Percentiles rank a stretch among this genome's conserved stretches.
These are phyloP conservation scores for Aramus guarauna DNA, from an alignment of 2,113 vertebrate genomes.

Conservation along the genomic window DNA sequence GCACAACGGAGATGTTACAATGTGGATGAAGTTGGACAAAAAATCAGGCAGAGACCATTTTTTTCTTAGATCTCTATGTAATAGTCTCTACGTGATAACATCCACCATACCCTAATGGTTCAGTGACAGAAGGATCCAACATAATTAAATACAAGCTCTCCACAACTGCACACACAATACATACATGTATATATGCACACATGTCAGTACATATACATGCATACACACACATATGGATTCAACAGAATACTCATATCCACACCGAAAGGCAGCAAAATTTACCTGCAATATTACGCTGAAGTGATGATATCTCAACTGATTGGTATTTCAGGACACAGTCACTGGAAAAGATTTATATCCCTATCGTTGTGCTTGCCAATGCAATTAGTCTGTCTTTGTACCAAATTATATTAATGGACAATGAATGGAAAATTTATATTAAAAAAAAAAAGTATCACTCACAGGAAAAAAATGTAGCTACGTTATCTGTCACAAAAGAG, in stretches of 20 bases:
- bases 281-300: neutral
- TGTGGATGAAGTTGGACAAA: neutral
- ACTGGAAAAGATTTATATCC: neutral
- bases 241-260: neutral
- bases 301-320: neutral
- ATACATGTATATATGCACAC: neutral
- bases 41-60: neutral
- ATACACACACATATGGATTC: neutral
- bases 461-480: neutral
- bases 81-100: neutral
- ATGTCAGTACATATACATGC: neutral
- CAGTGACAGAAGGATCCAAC: neutral
- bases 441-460: neutral
- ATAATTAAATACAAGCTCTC: neutral
- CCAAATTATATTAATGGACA: neutral
- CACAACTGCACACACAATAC: neutral
- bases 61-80: neutral
- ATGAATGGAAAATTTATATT: neutral
- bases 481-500: neutral
- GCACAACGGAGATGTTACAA: neutral
- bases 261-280: neutral
- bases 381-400: constrained; percentile 1
- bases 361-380: neutral
- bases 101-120: neutral
- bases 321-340: neutral